Percentiles rank a stretch among this genome's conserved stretches.
Evolutionary conservation across 1,140 invertebrate species (phyloP).

Genomic region (Lamellibrachia luymesi): DNA sequence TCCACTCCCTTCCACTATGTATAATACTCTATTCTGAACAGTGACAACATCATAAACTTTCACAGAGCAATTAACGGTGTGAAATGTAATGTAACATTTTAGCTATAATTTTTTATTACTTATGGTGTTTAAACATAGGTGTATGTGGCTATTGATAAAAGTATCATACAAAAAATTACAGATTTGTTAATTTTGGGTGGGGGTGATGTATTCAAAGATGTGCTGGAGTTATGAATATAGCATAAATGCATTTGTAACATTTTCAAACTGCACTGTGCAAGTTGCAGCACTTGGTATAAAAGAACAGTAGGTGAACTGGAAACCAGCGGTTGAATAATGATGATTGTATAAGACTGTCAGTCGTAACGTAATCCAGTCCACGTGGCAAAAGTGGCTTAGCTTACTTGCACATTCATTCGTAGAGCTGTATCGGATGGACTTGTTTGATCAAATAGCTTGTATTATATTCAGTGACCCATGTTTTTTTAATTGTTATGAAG

Average conservation of each 20-base stretch:
- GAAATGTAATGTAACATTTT: neutral
- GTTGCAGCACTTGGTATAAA: neutral
- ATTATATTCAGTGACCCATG: neutral
- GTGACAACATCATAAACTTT: neutral
- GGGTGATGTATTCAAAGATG: neutral
- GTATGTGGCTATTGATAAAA: neutral
- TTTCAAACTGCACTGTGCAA: neutral
- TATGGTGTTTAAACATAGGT: neutral
- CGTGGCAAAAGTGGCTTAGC: neutral
- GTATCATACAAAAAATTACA: neutral
- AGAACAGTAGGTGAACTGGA: neutral
- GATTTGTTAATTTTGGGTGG: neutral
- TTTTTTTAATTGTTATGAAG: neutral
- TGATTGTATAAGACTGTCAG: neutral
- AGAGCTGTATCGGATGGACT: too few relatives aligned
- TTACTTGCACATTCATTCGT: neutral
- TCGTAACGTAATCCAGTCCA: neutral
- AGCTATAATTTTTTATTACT: neutral
- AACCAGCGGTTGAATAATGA: neutral
- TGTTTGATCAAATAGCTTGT: neutral
- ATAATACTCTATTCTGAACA: neutral
- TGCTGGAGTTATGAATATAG: neutral
- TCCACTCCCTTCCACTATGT: neutral
- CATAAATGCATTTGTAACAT: neutral
- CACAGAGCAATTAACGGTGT: neutral